A percentile compares a stretch with the other conserved stretches of the same genome.
Conservation (phyloP, 2,888 invertebrate species). For the Urechis unicinctus region DNA sequence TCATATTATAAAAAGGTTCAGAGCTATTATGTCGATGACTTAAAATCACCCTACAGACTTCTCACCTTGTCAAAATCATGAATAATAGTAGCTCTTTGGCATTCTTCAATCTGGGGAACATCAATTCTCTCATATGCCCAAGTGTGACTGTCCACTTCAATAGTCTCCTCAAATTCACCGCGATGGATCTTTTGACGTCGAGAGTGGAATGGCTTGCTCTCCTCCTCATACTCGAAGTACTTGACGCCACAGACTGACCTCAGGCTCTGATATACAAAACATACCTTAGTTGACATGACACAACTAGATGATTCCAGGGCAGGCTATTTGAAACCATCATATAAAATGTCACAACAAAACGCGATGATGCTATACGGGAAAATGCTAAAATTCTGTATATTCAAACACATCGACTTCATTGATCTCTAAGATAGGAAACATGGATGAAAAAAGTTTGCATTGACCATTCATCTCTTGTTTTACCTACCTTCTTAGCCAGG, state of each 20-base stretch:
- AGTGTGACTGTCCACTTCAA: slow-evolving; percentile 67
- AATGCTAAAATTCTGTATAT: no score
- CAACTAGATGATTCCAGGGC: no score
- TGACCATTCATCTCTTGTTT: no score
- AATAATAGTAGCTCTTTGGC: slow-evolving; percentile 76
- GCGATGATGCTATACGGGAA: no score
- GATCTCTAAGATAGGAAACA: no score
- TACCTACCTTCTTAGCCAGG: background rate
- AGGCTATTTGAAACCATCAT: no score
- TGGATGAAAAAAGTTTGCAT: no score
- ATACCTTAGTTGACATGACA: background rate
- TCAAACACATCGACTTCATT: no score
- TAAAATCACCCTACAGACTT: slow-evolving; percentile 11
- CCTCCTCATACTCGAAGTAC: slow-evolving; percentile 18
- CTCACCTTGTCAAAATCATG: slow-evolving; percentile 79
- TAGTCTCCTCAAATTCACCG: slow-evolving; percentile 66
- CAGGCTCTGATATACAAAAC: slow-evolving; percentile 8
- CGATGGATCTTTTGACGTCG: slow-evolving; percentile 5
- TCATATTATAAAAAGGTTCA: no score
- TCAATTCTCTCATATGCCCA: slow-evolving; percentile 76
- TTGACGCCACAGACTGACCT: slow-evolving; percentile 11
- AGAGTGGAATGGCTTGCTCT: background rate
- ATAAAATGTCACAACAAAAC: no score
- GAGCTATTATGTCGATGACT: background rate
- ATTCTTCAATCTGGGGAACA: slow-evolving; percentile 67